Conservation (phyloP, 1,140 invertebrate genomes). For the Drosophila bifasciata region DNA sequence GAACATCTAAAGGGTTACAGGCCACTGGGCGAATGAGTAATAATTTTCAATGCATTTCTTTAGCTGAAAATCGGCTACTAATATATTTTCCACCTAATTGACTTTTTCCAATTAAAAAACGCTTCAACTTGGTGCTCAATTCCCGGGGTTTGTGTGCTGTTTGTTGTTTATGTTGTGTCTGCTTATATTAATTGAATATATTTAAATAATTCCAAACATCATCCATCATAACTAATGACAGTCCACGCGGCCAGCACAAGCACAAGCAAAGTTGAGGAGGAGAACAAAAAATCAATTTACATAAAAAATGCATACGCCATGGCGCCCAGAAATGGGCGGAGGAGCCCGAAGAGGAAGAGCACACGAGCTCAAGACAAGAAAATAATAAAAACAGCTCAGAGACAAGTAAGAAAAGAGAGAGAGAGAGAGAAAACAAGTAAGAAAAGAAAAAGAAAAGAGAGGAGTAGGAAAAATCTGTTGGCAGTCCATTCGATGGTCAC, state of each 20-base stretch:
- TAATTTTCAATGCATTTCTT: too few relatives aligned
- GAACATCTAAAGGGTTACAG: neutral
- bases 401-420: constrained; percentile 12
- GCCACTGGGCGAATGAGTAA: constrained; percentile 47
- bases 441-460: constrained; percentile 9
- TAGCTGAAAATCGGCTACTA: too few relatives aligned
- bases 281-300: constrained; percentile 71
- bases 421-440: too few relatives aligned
- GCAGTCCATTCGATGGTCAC: constrained; percentile 49
- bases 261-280: constrained; percentile 1
- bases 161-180: constrained; percentile 62
- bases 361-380: constrained; percentile 4
- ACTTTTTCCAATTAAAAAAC: constrained; percentile 6
- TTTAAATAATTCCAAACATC: constrained; percentile 75
- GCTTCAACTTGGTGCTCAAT: neutral
- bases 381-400: too few relatives aligned
- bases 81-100: too few relatives aligned
- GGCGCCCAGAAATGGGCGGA: constrained; percentile 54
- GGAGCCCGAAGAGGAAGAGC: neutral
- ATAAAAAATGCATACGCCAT: constrained; percentile 79
- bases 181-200: constrained; percentile 77
- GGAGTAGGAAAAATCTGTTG: constrained; percentile 6
- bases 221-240: constrained; percentile 78
- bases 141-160: neutral
- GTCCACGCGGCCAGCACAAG: constrained; percentile 16